Evolutionary conservation across 2,113 vertebrate genomes (phyloP), one percentile per base, ranked within the genome.

Genomic region (Chlorocebus sabaeus): DNA sequence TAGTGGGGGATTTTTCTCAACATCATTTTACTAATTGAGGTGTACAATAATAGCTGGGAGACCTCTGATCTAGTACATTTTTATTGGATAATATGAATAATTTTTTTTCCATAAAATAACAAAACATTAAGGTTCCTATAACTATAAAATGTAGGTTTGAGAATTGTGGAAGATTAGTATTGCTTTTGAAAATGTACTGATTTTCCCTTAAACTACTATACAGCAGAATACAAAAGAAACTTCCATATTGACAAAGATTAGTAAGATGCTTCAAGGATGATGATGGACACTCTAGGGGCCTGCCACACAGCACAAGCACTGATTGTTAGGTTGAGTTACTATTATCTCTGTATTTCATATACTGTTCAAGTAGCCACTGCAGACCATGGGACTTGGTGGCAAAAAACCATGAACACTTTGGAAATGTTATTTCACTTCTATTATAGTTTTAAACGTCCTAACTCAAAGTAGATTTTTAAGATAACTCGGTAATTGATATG

Each of bases 1-100:
- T 45, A 76, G 25, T 72, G n/a, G 22, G 13, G 17, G 8, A 48
- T 86, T 95, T 97, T 97, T 22, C 70, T 94, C 57, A 90, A 70
- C 8, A 78, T 61, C 12, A 40, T 84, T 76, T 90, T 93, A 59
- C 12, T 83, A 79, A 72, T 61, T 83, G 12, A 14, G 82, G 0
- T 88, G 1, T 70, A 55, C 10, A 48, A 40, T 88, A 72, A 80
- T 16, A 92, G 50, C 30, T 80, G 45, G 4, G n/a, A 86, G 64
- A 90, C 1, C 55, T 91, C 64, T 84, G 48, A 93, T 72, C 9
- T 93, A 82, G 20, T 82, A 32, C 9, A 73, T 64, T 90, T 95
- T 92, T 88, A 87, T 72, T 84, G 48, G 45, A 50, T 43, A 93
- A 43, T 43, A 50, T 80, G 20, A 96, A 64, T 78, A 48, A 38